These are phyloP conservation scores for Drosophila recens DNA, from an alignment of 2,888 invertebrate species.

Conservation along the genomic window DNA sequence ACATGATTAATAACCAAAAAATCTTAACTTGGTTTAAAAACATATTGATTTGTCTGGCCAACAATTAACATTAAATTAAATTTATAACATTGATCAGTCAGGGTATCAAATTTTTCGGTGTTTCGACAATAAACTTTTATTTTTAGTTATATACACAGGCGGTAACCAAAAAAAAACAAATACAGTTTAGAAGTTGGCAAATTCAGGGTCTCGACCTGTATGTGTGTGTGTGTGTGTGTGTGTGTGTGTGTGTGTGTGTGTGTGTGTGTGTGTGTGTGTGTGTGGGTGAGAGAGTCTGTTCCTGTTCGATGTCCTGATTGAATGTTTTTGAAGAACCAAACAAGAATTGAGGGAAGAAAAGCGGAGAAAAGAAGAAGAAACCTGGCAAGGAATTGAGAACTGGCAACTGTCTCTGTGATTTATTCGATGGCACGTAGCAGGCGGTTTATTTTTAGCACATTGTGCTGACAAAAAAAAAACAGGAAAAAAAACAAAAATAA, in stretches of 20 bases:
- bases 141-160: too few species aligned
- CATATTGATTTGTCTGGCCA: too few species aligned
- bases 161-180: too few species aligned
- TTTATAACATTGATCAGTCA: too few species aligned
- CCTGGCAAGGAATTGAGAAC: background rate
- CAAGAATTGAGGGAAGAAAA: conserved; percentile 5
- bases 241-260: background rate
- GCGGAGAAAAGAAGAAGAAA: background rate
- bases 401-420: conserved; percentile 47
- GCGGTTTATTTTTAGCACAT: conserved; percentile 73
- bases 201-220: conserved; percentile 32
- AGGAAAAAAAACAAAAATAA: background rate
- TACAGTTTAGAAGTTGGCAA: background rate
- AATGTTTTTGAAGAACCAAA: conserved; percentile 10
- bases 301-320: conserved; percentile 29
- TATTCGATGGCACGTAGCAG: conserved; percentile 61
- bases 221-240: conserved; percentile 9
- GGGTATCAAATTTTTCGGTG: too few species aligned
- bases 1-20: too few species aligned
- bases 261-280: conserved; percentile 9
- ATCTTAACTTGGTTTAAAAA: too few species aligned
- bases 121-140: too few species aligned
- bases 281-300: conserved; percentile 5
- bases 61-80: too few species aligned
- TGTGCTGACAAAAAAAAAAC: conserved; percentile 27